Evolutionary conservation across 2,797 vertebrate species (phyloP), one percentile per base, ranked within the genome.

Genomic region (Lates japonicus): DNA sequence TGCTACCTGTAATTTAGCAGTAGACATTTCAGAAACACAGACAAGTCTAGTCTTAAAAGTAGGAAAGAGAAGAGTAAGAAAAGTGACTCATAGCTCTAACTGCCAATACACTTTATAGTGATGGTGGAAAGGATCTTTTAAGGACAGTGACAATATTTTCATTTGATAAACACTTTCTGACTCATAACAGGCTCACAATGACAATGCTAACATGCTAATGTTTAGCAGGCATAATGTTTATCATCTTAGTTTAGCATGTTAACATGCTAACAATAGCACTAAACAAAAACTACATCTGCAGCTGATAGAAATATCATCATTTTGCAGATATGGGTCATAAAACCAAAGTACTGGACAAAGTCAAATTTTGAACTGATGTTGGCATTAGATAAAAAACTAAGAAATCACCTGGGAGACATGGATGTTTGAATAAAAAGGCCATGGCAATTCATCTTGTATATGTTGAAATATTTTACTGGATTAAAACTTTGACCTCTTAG

Each of bases 1-100:
- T 33, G 11, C 14, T 54, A 60, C 74, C 62, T 69, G 33, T 74
- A 65, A 76, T 60, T 74, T 57, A 58, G n/a, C 17, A 57, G 64
- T 1, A 22, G 2, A n/a, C 14, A 20, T 74, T 59, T 69, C 17
- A 51, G 54, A 71, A 85, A 70, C 48, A 74, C 17, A 54, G 44
- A 42, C 4, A 5, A 42, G 35, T 42, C 46, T 29, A 41, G 4
- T n/a, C 0, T 58, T 5, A n/a, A 62, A 77, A 16, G 22, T 22
- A 25, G 2, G 29, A 33, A 33, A 10, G 17, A 39, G 17, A 22
- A 35, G 5, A 29, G 55, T 14, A 10, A 73, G 22, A 46, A 20
- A 31, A 57, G 44, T 39, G 9, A 51, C 22, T 35, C n/a, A 57
- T 12, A n/a, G 29, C 5, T 59, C 55, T 7, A 5, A 52, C 7